phyloP scores from a whole-genome alignment of 2,888 invertebrate genomes.

The Drosophila kambysellisi region DNA sequence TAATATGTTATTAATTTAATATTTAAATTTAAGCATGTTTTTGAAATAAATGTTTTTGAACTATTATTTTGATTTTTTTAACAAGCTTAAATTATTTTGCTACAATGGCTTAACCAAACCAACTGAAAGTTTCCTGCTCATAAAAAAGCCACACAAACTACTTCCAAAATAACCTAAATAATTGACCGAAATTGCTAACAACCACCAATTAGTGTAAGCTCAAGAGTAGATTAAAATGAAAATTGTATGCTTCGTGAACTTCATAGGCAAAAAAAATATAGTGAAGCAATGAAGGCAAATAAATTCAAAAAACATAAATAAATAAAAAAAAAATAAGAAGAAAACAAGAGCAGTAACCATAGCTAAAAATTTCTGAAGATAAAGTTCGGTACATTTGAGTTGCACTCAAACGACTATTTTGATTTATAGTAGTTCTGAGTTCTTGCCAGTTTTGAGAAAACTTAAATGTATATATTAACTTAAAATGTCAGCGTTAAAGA shows the following conservation, averaged over 20 bases:
- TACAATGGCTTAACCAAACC: constrained; percentile 17
- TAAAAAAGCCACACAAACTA: constrained; percentile 1
- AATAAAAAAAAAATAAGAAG: background rate
- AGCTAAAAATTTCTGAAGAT: constrained; percentile 5
- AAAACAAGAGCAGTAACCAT: background rate
- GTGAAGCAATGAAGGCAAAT: background rate
- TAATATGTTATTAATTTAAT: background rate
- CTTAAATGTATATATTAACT: constrained; percentile 15
- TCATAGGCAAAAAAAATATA: background rate
- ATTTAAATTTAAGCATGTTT: background rate
- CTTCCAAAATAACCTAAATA: constrained; percentile 30
- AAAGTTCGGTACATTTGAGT: constrained; percentile 30
- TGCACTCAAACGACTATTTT: constrained; percentile 24
- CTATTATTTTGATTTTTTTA: background rate
- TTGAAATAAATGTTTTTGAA: no score
- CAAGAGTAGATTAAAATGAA: constrained; percentile 53
- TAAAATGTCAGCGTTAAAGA: background rate
- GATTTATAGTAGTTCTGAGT: constrained; percentile 44
- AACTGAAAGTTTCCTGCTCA: constrained; percentile 31
- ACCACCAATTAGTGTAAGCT: constrained; percentile 59
- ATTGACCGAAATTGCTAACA: constrained; percentile 37
- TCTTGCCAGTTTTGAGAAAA: constrained; percentile 1
- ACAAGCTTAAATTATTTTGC: background rate
- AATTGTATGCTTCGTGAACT: background rate
- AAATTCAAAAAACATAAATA: constrained; percentile 20